These are phyloP conservation scores for Ctenopoma multispine DNA, from an alignment of 2,797 vertebrate species.

Conservation along the genomic window DNA sequence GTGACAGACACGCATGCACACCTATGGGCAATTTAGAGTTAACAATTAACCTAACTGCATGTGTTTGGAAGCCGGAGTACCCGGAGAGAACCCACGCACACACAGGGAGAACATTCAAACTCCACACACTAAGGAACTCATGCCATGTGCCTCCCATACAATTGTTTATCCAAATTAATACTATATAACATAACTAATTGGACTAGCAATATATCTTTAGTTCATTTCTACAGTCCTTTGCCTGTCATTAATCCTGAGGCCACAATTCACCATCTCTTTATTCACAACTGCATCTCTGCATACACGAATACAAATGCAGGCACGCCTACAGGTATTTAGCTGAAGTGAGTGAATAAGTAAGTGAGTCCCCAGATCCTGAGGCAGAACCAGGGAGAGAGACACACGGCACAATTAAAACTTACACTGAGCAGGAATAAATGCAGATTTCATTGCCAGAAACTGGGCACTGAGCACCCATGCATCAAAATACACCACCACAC, in stretches of 20 bases:
- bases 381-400: constrained; percentile 48
- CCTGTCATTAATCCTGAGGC: constrained; percentile 1
- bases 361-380: constrained; percentile 38
- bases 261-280: not conserved
- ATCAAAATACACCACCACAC: constrained; percentile 39
- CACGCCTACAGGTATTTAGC: constrained; percentile 11
- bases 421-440: constrained; percentile 47
- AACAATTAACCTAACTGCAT: too few species aligned
- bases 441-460: constrained; percentile 10
- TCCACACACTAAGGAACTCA: too few species aligned
- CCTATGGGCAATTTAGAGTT: too few species aligned
- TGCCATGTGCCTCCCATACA: too few species aligned
- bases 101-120: too few species aligned
- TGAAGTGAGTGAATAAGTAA: constrained; percentile 31
- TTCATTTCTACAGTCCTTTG: not conserved
- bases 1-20: too few species aligned
- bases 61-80: too few species aligned
- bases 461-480: constrained; percentile 39
- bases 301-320: constrained; percentile 24
- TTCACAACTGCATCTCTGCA: not conserved
- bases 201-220: not conserved
- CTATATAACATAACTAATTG: not conserved
- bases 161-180: constrained; percentile 3
- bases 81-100: too few species aligned
- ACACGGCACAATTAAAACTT: constrained; percentile 66